A percentile compares a stretch with the other conserved stretches of the same genome.
These are phyloP conservation scores for Antidorcas marsupialis DNA, from an alignment of 2,113 vertebrate species.

Conservation along the genomic window DNA sequence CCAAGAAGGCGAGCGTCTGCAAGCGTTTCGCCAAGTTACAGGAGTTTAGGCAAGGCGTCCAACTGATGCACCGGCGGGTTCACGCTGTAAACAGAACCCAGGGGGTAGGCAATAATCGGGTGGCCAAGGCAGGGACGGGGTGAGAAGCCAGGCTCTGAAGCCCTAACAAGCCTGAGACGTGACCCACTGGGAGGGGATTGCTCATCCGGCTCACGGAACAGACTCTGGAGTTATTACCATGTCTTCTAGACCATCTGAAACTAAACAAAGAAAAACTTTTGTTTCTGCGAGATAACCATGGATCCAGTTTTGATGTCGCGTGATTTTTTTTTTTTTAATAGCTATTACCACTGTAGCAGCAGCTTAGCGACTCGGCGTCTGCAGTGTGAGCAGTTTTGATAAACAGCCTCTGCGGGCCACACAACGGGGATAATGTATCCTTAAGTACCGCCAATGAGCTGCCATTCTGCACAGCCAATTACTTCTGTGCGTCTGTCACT, in stretches of 20 bases:
- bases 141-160: not conserved
- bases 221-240: not conserved
- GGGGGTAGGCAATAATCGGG: fast-evolving
- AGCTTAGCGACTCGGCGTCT: slow-evolving; percentile 84
- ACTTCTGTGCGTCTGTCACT: slow-evolving; percentile 90
- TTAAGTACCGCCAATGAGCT: slow-evolving; percentile 92
- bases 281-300: slow-evolving; percentile 70
- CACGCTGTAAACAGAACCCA: not conserved
- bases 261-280: slow-evolving; percentile 81
- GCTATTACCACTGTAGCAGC: slow-evolving; percentile 82
- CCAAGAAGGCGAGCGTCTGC: not conserved
- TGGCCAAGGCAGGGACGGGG: not conserved
- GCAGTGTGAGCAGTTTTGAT: slow-evolving; percentile 89
- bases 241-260: slow-evolving; percentile 59
- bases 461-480: slow-evolving; percentile 92
- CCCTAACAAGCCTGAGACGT: fast-evolving
- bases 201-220: fast-evolving
- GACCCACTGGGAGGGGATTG: fast-evolving
- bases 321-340: slow-evolving; percentile 73
- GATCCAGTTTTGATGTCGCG: slow-evolving; percentile 60
- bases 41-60: not conserved
- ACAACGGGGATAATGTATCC: slow-evolving; percentile 90
- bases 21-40: fast-evolving
- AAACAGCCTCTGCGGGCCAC: slow-evolving; percentile 90
- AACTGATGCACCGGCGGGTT: fast-evolving